Evolutionary conservation across 2,888 invertebrate genomes (phyloP), one percentile per base, ranked within the genome.

Genomic region (Acrobasis consociella): DNA sequence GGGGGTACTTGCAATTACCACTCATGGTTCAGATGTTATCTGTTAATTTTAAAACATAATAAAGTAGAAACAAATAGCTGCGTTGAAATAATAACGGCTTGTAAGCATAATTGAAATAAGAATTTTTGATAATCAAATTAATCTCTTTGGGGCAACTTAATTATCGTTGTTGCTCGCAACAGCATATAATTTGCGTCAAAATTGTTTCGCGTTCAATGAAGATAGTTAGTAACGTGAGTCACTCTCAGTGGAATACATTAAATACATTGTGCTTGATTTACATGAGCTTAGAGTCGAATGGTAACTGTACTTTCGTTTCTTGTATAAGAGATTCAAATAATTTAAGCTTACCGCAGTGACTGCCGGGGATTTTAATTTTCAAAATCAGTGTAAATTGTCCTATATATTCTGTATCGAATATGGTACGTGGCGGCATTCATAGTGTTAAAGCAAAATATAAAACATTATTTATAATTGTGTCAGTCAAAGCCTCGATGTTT

Each of bases 171-270:
- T 80, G 81, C 75, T 83, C 72, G 79, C 82, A 87, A 81, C 85
- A 88, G 85, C 79, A 81, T 91, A 87, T 91, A 91, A 91, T 91
- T 90, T 91, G 88, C 80, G 88, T 90, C 86, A 84, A 86, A 89
- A 89, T 87, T 83, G 88, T 89, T 89, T 85, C 78, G 83, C 83
- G 83, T 83, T 78, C 83, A 81, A 87, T 87, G 85, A 86, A 83
- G 82, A 86, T 85, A 72, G 85, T 87, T 84, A 81, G 80, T 76
- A 76, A 67, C 70, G 78, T 87, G 86, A 86, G 80, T 86, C 86
- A 77, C 76, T 66, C 31, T 31, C 31, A 7, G 67, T 62, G 68
- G 70, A 68, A 69, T 70, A 66, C 49, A 61, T 61, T 61, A n/a
- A n/a, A n/a, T n/a, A 65, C 49, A 49, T 56, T 62, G 42, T 42